Percentiles rank a stretch among this genome's conserved stretches.
phyloP scores from a whole-genome alignment of 2,113 vertebrate genomes.

The Centrocercus urophasianus region DNA sequence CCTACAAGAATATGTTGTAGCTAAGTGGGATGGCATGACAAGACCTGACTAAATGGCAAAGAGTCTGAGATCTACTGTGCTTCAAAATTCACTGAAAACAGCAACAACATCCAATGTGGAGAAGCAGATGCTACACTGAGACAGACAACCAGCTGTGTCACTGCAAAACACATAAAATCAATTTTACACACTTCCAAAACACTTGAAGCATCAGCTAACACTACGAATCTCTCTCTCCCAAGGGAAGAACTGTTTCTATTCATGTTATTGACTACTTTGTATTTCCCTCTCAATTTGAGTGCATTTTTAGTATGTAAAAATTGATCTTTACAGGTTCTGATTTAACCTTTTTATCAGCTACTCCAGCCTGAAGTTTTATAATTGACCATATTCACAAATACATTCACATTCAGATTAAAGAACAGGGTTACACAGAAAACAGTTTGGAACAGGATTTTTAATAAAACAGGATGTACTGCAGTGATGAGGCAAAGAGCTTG shows the following conservation, averaged over 20 bases:
- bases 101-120: neutral
- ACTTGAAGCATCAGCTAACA: neutral
- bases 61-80: neutral
- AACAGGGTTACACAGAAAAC: neutral
- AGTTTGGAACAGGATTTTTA: neutral
- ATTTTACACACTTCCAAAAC: neutral
- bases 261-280: neutral
- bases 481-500: neutral
- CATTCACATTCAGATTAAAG: neutral
- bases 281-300: neutral
- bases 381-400: neutral
- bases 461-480: neutral
- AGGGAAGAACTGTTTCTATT: neutral
- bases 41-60: neutral
- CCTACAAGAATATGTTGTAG: neutral
- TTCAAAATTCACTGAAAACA: neutral
- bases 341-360: slow-evolving; percentile 5
- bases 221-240: neutral
- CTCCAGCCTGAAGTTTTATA: neutral
- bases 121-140: neutral
- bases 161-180: neutral
- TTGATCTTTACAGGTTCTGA: neutral
- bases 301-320: neutral
- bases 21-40: neutral
- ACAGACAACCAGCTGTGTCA: neutral